Evolutionary conservation across 2,113 vertebrate species (phyloP), one percentile per base, ranked within the genome.

Genomic region (Oceanodroma tethys): DNA sequence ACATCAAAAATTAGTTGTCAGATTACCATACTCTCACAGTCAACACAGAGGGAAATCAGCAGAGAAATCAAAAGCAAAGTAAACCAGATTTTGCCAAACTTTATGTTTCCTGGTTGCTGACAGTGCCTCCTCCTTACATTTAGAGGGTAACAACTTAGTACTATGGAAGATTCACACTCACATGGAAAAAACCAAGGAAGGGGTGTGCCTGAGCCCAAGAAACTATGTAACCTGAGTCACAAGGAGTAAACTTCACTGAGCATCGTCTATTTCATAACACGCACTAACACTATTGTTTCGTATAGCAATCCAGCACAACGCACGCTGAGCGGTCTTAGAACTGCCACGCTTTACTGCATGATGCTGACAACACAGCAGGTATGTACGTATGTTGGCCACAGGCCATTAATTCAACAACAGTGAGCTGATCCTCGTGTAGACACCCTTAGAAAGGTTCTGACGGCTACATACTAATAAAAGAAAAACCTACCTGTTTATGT

Each of bases 341-440:
- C 14, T 11, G 34, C 52, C 30, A 40, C 0, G 0, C 43, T 79
- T 34, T 23, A 9, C 76, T 74, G 60, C 55, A 13, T 0, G 7
- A 65, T 40, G 65, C 21, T 63, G 59, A 27, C 59, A 50, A 15
- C n/a, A 30, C n/a, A 47, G 13, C 23, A 66, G 36, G 18, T 4
- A 32, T 0, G 0, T 8, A 62, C 1, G 3, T 14, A 19, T 6
- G 40, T 9, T 20, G 38, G n/a, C 50, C 56, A 59, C 1, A 0
- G 5, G 59, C 38, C 75, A 20, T 45, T 42, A 45, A n/a, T 18
- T 88, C 59, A 66, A 66, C 40, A 55, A 32, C 52, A 56, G 50
- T 3, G 42, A 67, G 67, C 38, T 32, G 26, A 66, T 36, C 48
- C 68, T 75, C 15, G 1, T 0, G 15, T 4, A 68, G 59, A 48